Evolutionary conservation across 2,888 invertebrate species (phyloP).

Genomic region (Coleophora deauratella): DNA sequence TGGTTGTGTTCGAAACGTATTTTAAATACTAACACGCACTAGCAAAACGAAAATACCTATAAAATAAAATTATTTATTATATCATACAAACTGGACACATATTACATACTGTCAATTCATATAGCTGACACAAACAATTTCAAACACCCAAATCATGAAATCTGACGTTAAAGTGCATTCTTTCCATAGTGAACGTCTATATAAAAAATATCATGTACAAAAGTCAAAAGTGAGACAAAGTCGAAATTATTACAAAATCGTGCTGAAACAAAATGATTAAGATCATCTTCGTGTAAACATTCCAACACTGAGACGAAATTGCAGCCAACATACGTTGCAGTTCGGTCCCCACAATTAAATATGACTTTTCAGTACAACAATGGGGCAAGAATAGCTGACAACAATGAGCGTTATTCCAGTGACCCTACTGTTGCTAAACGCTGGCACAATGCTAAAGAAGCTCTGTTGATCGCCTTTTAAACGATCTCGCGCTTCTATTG

Average conservation of each 20-base stretch:
- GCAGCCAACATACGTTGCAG: constrained; percentile 24
- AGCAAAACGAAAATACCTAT: no score
- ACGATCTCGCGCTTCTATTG: constrained; percentile 59
- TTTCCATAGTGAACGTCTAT: no score
- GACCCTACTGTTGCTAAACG: constrained; percentile 59
- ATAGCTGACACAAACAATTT: no score
- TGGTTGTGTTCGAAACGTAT: no score
- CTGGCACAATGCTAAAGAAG: constrained; percentile 54
- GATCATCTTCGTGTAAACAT: constrained; percentile 36
- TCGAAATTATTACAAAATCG: constrained; percentile 38
- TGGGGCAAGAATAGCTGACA: constrained; percentile 42
- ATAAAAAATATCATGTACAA: no score
- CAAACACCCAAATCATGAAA: no score
- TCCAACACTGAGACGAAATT: constrained; percentile 22
- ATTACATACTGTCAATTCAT: no score
- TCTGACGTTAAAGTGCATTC: no score
- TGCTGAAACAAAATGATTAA: constrained; percentile 32
- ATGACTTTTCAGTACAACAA: constrained; percentile 56
- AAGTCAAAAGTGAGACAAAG: not conserved
- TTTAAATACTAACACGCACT: no score
- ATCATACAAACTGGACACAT: no score
- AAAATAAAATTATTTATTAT: no score
- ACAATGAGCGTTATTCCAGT: constrained; percentile 48
- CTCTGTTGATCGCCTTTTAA: constrained; percentile 68
- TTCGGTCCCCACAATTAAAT: constrained; percentile 45